Base-by-base conservation (phyloP, 2,888 invertebrate species). In the Anagyrus pseudococci region DNA sequence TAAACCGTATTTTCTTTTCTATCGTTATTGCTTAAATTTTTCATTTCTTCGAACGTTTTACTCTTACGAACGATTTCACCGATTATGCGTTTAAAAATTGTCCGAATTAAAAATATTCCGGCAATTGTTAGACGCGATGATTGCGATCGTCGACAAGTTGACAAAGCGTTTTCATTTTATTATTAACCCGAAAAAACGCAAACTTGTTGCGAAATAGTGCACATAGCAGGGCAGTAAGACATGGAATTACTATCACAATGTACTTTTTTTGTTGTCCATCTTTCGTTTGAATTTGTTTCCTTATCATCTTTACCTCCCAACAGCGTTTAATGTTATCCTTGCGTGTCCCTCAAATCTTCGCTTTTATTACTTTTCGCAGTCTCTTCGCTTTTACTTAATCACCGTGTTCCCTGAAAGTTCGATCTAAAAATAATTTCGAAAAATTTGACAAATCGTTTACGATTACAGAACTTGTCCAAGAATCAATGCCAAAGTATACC, bases 201-300 rank as follows among this genome's bases (percentile, higher is more conserved):
- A 58, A 61, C 43, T 65, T 60, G 56, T 65, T 65, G 62, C 59
- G n/a, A 69, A 69, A 69, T 68, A 71, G 67, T 66, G 68, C 68
- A 62, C 64, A 67, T 69, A 68, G 66, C 69, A 69, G 71, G 69
- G 68, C 70, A 71, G 70, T 70, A 70, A 70, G 71, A 70, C 73
- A 70, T 69, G 73, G 71, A 69, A 62, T 58, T 17, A 43, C 56
- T 60, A 53, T 57, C 57, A 56, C 60, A 60, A 64, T 60, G 23
- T 57, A n/a, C 55, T 40, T 19, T 44, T 22, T 58, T 58, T 52
- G n/a, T n/a, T n/a, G n/a, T n/a, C n/a, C n/a, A n/a, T 61, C 53
- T 53, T 20, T 64, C 47, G 15, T 53, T 58, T 53, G 43, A 47
- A 33, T 26, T 46, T 44, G n/a, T 44, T 33, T 19, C 44, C 17